Evolutionary conservation across 2,113 vertebrate species (phyloP).

Genomic region (Anguilla rostrata): DNA sequence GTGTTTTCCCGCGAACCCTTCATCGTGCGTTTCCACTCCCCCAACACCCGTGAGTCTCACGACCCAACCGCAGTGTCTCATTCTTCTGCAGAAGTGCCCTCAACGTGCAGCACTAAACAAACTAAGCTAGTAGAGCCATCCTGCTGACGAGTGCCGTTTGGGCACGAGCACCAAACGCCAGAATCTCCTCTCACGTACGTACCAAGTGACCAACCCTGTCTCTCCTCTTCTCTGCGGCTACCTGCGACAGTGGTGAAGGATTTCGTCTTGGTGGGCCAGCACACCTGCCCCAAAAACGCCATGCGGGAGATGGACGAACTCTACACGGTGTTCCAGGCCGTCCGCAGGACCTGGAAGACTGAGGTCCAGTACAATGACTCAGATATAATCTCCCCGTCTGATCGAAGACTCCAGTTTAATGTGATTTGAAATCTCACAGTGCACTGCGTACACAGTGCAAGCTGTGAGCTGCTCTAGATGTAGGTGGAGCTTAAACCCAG

Average conservation of each 20-base stretch:
- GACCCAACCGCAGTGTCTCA: not conserved
- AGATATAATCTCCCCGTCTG: not conserved
- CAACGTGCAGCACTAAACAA: not conserved
- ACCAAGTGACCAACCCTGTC: no score
- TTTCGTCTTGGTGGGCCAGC: conserved; percentile 74
- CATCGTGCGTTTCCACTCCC: conserved; percentile 67
- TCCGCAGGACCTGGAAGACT: conserved; percentile 69
- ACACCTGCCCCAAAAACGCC: conserved; percentile 71
- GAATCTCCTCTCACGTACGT: no score
- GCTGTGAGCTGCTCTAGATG: no score
- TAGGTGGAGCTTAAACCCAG: no score
- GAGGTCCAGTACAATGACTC: conserved; percentile 54
- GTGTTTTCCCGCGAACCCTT: conserved; percentile 76
- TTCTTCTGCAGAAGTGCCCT: not conserved
- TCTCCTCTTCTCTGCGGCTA: not conserved
- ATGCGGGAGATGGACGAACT: conserved; percentile 74
- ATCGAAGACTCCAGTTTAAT: not conserved
- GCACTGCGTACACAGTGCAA: no score
- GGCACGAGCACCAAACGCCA: no score
- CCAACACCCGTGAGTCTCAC: conserved; percentile 63
- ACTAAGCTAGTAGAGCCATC: no score
- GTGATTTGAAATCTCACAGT: not conserved
- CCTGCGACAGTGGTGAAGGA: conserved; percentile 67
- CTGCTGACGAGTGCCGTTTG: no score
- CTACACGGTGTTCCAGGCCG: conserved; percentile 64